A percentile compares a stretch with the other conserved stretches of the same genome.
These are phyloP conservation scores for Villa cingulata DNA, from an alignment of 2,888 invertebrate genomes.

Conservation along the genomic window DNA sequence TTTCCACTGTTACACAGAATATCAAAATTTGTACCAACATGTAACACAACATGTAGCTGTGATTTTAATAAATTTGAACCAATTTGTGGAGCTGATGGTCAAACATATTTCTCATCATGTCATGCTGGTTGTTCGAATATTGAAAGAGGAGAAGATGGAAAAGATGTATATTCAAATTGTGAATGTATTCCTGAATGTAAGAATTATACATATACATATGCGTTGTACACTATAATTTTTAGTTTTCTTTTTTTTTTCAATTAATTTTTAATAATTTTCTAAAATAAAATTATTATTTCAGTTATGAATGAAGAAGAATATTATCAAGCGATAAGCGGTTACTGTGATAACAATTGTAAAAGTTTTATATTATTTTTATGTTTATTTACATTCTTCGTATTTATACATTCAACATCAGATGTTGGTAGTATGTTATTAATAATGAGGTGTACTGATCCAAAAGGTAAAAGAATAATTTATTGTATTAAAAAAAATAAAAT, in stretches of 20 bases:
- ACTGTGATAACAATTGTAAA: slow-evolving; percentile 65
- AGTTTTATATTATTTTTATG: slow-evolving; percentile 68
- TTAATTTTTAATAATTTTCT: no score
- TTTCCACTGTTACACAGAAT: slow-evolving; percentile 15
- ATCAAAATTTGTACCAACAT: slow-evolving; percentile 39
- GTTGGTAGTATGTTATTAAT: slow-evolving; percentile 84
- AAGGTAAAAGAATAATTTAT: slow-evolving; percentile 34
- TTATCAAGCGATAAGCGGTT: slow-evolving; percentile 53
- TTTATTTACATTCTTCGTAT: slow-evolving; percentile 76
- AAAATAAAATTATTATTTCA: no score
- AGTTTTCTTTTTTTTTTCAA: neutral
- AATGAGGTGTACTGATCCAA: slow-evolving; percentile 78
- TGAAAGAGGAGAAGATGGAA: slow-evolving; percentile 42
- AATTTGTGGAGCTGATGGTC: slow-evolving; percentile 69
- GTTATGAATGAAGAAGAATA: neutral
- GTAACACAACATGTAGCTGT: slow-evolving; percentile 59
- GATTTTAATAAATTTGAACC: slow-evolving; percentile 66
- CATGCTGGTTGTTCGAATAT: slow-evolving; percentile 70
- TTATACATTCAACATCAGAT: slow-evolving; percentile 85
- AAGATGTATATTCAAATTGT: slow-evolving; percentile 43
- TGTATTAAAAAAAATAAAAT: neutral
- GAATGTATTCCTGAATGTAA: slow-evolving; percentile 37
- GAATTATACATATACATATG: neutral
- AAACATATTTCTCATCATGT: slow-evolving; percentile 78
- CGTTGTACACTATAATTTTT: neutral